A percentile compares a stretch with the other conserved stretches of the same genome.
phyloP scores from a whole-genome alignment of 2,888 invertebrate genomes.

The Boloria euphrosyne region DNA sequence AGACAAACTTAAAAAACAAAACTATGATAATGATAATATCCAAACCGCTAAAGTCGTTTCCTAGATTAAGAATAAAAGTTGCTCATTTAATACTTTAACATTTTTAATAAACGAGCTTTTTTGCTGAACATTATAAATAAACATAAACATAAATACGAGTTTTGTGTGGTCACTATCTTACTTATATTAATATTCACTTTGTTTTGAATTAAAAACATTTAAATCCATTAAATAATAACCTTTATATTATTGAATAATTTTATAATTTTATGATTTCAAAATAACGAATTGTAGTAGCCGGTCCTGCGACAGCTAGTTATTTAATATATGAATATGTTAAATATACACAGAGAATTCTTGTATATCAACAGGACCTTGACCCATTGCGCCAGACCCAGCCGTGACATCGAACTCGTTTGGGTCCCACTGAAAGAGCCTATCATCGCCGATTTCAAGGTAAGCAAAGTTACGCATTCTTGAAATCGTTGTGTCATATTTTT shows the following conservation, averaged over 20 bases:
- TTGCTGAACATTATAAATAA: no score
- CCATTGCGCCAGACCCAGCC: conserved; percentile 52
- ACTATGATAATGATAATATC: no score
- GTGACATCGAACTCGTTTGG: conserved; percentile 66
- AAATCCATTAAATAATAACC: conserved; percentile 17
- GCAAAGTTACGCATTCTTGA: conserved; percentile 34
- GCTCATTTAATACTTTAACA: no score
- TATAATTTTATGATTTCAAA: conserved; percentile 22
- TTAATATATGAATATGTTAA: conserved; percentile 35
- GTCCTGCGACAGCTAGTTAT: conserved; percentile 26
- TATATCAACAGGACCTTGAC: conserved; percentile 46
- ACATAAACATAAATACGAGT: no score
- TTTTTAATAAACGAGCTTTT: no score
- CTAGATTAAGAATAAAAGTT: no score
- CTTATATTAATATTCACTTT: background rate
- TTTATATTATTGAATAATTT: conserved; percentile 17
- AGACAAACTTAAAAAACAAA: no score
- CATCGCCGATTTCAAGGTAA: conserved; percentile 48
- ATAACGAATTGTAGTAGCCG: conserved; percentile 30
- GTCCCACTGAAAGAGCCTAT: conserved; percentile 46
- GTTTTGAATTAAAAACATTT: background rate
- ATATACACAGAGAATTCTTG: conserved; percentile 37
- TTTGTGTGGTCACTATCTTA: background rate
- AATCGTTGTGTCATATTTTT: conserved; percentile 5
- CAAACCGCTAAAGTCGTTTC: no score